Evolutionary conservation across 2,797 vertebrate species (phyloP).

Genomic region (Percopsis omiscomaycus): DNA sequence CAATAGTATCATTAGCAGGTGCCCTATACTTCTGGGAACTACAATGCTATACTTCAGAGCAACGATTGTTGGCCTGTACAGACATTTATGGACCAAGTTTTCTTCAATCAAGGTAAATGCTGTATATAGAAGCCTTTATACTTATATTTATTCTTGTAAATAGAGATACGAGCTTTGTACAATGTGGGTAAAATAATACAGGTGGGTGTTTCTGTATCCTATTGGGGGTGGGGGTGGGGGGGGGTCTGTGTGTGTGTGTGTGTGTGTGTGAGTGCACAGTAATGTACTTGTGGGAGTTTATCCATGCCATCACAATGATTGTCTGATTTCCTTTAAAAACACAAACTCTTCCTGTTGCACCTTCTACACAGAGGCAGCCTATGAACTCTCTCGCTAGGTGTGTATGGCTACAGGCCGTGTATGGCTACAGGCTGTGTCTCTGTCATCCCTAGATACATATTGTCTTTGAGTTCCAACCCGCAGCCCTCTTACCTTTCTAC

Average conservation of each 20-base stretch:
- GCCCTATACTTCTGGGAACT: slow-evolving; percentile 21
- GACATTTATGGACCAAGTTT: too few relatives aligned
- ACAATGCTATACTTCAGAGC: slow-evolving; percentile 4
- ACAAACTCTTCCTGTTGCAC: slow-evolving; percentile 38
- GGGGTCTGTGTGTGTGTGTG: slow-evolving; percentile 2
- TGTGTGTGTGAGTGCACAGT: neutral
- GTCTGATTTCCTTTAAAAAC: slow-evolving; percentile 55
- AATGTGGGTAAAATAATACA: too few relatives aligned
- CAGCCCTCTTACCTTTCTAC: neutral
- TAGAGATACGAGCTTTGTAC: too few relatives aligned
- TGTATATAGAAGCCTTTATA: too few relatives aligned
- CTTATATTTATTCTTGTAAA: too few relatives aligned
- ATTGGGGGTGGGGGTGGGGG: too few relatives aligned
- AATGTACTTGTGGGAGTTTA: slow-evolving; percentile 1
- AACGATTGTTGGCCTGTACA: too few relatives aligned
- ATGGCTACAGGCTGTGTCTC: slow-evolving; percentile 2
- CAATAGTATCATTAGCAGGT: slow-evolving; percentile 30
- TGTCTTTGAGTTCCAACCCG: slow-evolving; percentile 5
- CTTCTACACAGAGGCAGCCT: neutral
- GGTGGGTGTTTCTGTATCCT: too few relatives aligned
- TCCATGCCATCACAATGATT: slow-evolving; percentile 5
- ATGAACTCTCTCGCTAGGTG: too few relatives aligned
- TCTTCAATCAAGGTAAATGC: too few relatives aligned
- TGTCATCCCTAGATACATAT: slow-evolving; percentile 14
- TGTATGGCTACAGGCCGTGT: neutral